These are phyloP conservation scores for Amblyopsis rosae DNA, from an alignment of 2,113 vertebrate species.

Conservation along the genomic window DNA sequence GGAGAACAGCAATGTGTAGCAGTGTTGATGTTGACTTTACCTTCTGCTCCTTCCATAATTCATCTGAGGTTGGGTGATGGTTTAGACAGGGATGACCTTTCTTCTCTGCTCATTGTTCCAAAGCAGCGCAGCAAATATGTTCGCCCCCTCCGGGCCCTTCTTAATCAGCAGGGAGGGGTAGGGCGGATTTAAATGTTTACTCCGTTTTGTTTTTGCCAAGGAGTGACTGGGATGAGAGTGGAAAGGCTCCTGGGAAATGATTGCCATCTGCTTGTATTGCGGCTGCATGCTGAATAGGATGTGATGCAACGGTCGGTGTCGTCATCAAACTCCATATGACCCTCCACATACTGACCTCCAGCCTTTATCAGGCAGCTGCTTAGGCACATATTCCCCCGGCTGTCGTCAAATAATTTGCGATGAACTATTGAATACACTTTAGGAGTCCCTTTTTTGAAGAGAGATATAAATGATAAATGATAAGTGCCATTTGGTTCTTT, in stretches of 20 bases:
- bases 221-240: slow-evolving; percentile 21
- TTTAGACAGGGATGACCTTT: slow-evolving; percentile 19
- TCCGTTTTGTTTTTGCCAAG: slow-evolving; percentile 2
- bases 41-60: slow-evolving; percentile 3
- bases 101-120: not conserved
- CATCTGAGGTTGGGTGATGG: not conserved
- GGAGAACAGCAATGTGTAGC: too few species aligned
- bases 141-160: slow-evolving; percentile 6
- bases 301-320: not conserved
- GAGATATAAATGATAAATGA: slow-evolving; percentile 4
- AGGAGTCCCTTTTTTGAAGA: not conserved
- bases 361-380: not conserved
- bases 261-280: slow-evolving; percentile 9
- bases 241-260: slow-evolving; percentile 14
- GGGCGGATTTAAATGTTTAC: slow-evolving; percentile 35
- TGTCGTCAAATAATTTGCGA: slow-evolving; percentile 13
- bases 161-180: slow-evolving; percentile 15
- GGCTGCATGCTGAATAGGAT: not conserved
- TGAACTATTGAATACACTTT: slow-evolving; percentile 27
- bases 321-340: slow-evolving; percentile 12
- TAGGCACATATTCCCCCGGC: slow-evolving; percentile 2
- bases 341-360: slow-evolving; percentile 6
- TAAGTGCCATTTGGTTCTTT: not conserved
- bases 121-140: slow-evolving; percentile 18
- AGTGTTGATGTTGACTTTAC: not conserved